Base-by-base conservation (phyloP, 2,888 invertebrate genomes). In the Empis livida region DNA sequence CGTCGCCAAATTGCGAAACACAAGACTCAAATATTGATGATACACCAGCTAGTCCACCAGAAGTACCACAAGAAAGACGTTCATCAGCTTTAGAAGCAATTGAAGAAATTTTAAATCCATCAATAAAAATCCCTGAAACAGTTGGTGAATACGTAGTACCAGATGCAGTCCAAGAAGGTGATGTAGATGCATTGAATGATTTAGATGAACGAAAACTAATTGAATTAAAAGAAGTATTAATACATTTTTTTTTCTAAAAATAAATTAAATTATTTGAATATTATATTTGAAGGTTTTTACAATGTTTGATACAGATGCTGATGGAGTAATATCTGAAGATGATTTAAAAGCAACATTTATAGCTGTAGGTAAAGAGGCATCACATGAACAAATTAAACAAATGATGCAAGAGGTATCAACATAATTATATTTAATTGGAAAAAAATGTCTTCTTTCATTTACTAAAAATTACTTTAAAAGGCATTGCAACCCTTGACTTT, bases 251-350 rank as follows among this genome's bases (percentile, higher is more conserved):
- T 13, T 13, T 32, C 20, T 20, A n/a, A n/a, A n/a, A n/a, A n/a
- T 20, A 20, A 20, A 5, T 20, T 20, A 5, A 20, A 20, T 20
- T 8, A 41, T 27, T 27, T 14, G 1, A n/a, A 10, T 13, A 10
- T 17, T 13, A 10, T 23, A 20, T 20, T 20, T 37, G 6, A 59
- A 80, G 80, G 78, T 77, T 2, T 82, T 82, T 59, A 66, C 76
- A 40, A 68, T 82, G 5, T 79, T 81, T 53, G 81, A 82, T 55
- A 64, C 79, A 60, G 75, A 82, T 54, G 74, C 77, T 20, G 80
- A 81, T 57, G 82, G 82, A 0, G 71, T 75, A 56, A 79, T 82
- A 51, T 78, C 79, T 56, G 74, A 74, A 56, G 74, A 73, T 48
- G 82, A 82, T 60, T 68, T 82, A 47, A 73, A 77, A 11, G 76